phyloP scores from a whole-genome alignment of 2,113 vertebrate genomes.

The Chroicocephalus ridibundus region DNA sequence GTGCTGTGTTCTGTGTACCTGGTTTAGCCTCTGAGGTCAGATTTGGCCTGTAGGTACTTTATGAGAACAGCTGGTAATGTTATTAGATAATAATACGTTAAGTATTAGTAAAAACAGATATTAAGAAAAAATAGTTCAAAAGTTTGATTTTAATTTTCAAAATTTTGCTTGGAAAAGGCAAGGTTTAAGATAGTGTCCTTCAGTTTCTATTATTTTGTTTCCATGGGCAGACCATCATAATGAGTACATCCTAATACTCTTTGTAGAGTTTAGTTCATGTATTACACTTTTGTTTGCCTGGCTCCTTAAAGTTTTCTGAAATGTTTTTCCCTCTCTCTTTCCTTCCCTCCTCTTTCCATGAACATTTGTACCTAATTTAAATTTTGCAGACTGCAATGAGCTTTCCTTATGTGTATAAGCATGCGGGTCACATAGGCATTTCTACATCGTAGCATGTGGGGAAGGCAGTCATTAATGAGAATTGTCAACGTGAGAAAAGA shows the following conservation, averaged over 20 bases:
- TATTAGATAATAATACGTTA: too few species aligned
- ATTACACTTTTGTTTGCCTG: background rate
- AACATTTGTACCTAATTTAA: background rate
- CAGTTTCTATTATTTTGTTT: background rate
- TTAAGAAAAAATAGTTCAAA: background rate
- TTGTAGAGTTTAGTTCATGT: rapidly evolving
- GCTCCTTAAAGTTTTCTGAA: background rate
- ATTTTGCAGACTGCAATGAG: background rate
- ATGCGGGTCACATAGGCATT: background rate
- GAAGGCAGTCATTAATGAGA: slow-evolving; percentile 37
- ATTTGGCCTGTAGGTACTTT: background rate
- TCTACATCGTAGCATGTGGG: background rate
- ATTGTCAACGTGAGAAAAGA: slow-evolving; percentile 41
- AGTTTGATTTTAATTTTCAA: background rate
- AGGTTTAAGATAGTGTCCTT: background rate
- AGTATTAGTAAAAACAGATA: background rate
- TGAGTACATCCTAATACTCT: too few species aligned
- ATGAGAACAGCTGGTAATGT: background rate
- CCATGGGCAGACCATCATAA: background rate
- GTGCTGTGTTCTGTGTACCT: background rate
- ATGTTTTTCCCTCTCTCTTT: background rate
- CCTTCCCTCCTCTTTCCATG: background rate
- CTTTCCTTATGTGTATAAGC: background rate
- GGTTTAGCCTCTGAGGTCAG: background rate
- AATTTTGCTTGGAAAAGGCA: background rate